Percentiles rank a stretch among this genome's conserved stretches.
Evolutionary conservation across 2,888 invertebrate genomes (phyloP).

Genomic region (Halocaridina rubra): DNA sequence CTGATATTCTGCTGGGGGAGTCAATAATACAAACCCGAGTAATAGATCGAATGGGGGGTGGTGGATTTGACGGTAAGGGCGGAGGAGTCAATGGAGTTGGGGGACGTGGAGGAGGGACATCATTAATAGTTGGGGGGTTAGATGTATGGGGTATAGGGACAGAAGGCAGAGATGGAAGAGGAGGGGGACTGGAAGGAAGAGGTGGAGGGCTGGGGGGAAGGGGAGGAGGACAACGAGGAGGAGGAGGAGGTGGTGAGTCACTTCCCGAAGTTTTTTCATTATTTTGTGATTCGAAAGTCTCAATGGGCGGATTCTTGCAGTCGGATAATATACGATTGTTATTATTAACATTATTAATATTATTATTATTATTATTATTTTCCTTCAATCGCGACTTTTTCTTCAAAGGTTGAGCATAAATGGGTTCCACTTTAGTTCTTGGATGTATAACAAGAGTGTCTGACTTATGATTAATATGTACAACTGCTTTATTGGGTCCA

Average conservation of each 20-base stretch:
- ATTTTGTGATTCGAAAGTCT: too few species aligned
- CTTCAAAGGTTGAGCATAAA: constrained; percentile 25
- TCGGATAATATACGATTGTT: too few species aligned
- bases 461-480: too few species aligned
- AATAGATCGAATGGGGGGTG: neutral
- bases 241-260: neutral
- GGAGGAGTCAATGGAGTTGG: neutral
- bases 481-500: too few species aligned
- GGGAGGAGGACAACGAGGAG: neutral
- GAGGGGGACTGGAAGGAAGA: neutral
- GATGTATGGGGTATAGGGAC: neutral
- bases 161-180: neutral
- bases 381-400: neutral
- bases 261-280: neutral
- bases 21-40: neutral
- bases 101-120: neutral
- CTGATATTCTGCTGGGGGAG: neutral
- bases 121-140: neutral
- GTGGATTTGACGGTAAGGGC: neutral
- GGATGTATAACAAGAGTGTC: too few species aligned
- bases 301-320: too few species aligned
- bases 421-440: neutral
- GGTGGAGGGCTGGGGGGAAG: neutral
- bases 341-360: too few species aligned
- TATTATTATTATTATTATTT: too few species aligned